These are phyloP conservation scores for Caenorhabditis tropicalis DNA, from an alignment of 1,140 invertebrate genomes.

Conservation along the genomic window DNA sequence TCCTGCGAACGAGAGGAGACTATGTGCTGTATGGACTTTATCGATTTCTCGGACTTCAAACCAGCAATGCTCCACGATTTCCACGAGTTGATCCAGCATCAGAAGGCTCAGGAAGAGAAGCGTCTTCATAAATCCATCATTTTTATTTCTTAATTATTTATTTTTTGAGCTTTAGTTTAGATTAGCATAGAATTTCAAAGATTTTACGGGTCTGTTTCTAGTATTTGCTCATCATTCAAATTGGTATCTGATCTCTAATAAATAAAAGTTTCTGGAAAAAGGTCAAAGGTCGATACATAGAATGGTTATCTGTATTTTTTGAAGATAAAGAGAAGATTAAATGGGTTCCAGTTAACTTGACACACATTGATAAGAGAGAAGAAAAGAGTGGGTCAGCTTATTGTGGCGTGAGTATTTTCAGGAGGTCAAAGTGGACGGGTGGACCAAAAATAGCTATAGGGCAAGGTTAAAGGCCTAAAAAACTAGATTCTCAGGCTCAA, in stretches of 20 bases:
- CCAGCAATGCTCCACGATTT: slow-evolving; percentile 35
- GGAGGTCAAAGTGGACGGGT: too few species aligned
- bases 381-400: background rate
- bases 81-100: background rate
- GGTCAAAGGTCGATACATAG: background rate
- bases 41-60: background rate
- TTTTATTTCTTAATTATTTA: background rate
- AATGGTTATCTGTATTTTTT: background rate
- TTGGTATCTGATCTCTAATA: background rate
- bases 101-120: background rate
- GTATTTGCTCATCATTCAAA: background rate
- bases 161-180: background rate
- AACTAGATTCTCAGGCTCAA: too few species aligned
- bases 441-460: too few species aligned
- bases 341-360: background rate
- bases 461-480: too few species aligned
- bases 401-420: too few species aligned
- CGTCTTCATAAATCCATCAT: background rate
- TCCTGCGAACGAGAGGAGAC: slow-evolving; percentile 17
- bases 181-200: background rate
- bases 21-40: slow-evolving; percentile 26
- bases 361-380: background rate
- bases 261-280: too few species aligned
- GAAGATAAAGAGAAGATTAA: background rate
- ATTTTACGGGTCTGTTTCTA: background rate